phyloP scores from a whole-genome alignment of 2,888 invertebrate species.

The Plagiodera versicolora region DNA sequence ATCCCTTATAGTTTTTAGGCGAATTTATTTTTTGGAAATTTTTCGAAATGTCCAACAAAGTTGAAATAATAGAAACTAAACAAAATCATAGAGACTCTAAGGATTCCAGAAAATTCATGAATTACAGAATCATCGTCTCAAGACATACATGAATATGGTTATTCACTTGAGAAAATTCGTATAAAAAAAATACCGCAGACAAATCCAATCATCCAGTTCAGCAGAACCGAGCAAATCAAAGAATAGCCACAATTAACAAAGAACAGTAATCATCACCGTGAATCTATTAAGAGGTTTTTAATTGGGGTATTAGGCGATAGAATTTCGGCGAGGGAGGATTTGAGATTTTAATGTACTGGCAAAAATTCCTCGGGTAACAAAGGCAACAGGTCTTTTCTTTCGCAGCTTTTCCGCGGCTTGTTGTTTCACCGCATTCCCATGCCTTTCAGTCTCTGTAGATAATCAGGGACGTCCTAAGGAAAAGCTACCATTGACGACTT shows the following conservation, averaged over 20 bases:
- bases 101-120: too few species aligned
- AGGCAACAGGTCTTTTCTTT: slow-evolving; percentile 19
- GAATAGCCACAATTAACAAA: slow-evolving; percentile 5
- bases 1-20: too few species aligned
- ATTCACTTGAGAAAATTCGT: too few species aligned
- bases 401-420: slow-evolving; percentile 6
- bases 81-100: too few species aligned
- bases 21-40: too few species aligned
- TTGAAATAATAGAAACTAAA: too few species aligned
- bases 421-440: slow-evolving; percentile 3
- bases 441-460: background rate
- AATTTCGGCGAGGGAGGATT: background rate
- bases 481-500: too few species aligned
- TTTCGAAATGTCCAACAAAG: too few species aligned
- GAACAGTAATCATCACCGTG: background rate
- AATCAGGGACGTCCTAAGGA: slow-evolving; percentile 6
- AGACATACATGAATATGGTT: too few species aligned
- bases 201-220: background rate
- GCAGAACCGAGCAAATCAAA: background rate
- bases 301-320: slow-evolving; percentile 17
- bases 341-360: slow-evolving; percentile 12
- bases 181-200: too few species aligned
- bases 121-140: too few species aligned
- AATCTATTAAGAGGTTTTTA: slow-evolving; percentile 7
- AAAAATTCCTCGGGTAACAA: slow-evolving; percentile 8